phyloP scores from a whole-genome alignment of 2,888 invertebrate species.

The Podabrus alpinus region DNA sequence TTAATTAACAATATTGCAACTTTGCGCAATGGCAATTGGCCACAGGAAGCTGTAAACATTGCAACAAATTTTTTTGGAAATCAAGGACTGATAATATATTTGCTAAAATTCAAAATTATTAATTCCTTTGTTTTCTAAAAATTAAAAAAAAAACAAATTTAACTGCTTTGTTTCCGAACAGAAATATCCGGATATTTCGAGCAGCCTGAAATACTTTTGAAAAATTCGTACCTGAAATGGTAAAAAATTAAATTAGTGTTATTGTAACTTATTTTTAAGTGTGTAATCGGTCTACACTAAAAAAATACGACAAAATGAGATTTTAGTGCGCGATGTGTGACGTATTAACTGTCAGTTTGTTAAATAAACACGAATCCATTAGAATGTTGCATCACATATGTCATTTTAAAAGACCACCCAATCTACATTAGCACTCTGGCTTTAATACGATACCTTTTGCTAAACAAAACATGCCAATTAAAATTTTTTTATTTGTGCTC shows the following conservation, averaged over 20 bases:
- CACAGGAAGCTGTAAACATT: too few relatives aligned
- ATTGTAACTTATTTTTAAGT: slow-evolving; percentile 11
- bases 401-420: slow-evolving; percentile 51
- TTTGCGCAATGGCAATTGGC: too few relatives aligned
- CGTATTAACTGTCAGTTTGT: slow-evolving; percentile 54
- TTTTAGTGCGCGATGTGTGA: slow-evolving; percentile 44
- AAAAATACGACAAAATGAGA: slow-evolving; percentile 34
- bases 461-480: not conserved
- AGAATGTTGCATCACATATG: slow-evolving; percentile 57
- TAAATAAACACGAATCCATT: slow-evolving; percentile 58
- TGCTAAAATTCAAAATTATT: too few relatives aligned
- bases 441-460: not conserved
- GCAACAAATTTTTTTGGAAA: too few relatives aligned
- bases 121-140: too few relatives aligned
- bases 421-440: slow-evolving; percentile 35
- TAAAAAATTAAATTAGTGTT: not conserved
- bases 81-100: too few relatives aligned
- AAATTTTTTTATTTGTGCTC: not conserved
- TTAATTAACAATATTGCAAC: too few relatives aligned
- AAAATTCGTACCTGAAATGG: not conserved
- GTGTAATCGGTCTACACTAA: slow-evolving; percentile 12
- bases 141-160: too few relatives aligned
- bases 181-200: not conserved
- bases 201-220: not conserved
- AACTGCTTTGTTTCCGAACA: too few relatives aligned